Evolutionary conservation across 2,888 invertebrate genomes (phyloP).

Genomic region (Ichneumoninae sp.): DNA sequence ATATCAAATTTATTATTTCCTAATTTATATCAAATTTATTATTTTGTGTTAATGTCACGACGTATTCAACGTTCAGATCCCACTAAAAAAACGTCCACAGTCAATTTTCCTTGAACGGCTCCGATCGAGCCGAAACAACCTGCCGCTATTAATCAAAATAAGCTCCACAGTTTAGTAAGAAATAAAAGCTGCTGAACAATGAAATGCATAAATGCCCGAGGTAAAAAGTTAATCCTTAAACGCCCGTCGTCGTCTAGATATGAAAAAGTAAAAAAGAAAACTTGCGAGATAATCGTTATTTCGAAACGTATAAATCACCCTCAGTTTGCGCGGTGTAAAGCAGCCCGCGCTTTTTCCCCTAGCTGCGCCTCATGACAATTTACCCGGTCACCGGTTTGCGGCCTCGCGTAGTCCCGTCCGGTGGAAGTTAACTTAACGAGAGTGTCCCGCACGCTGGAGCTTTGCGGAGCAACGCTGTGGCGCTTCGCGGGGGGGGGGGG

Average conservation of each 20-base stretch:
- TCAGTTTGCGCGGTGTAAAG: neutral
- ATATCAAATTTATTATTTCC: no score
- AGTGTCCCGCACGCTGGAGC: slow-evolving; percentile 3
- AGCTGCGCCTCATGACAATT: slow-evolving; percentile 2
- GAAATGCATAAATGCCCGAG: neutral
- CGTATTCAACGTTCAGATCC: no score
- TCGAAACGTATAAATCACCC: slow-evolving; percentile 13
- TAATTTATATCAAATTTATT: no score
- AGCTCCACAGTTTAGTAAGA: no score
- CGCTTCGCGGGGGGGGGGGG: neutral
- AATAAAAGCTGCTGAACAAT: neutral
- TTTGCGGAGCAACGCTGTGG: neutral
- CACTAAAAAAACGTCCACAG: no score
- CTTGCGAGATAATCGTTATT: slow-evolving; percentile 3
- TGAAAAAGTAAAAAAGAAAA: neutral
- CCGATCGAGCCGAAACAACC: no score
- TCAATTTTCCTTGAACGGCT: no score
- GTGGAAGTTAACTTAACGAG: slow-evolving; percentile 31
- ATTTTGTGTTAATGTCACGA: no score
- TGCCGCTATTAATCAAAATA: no score
- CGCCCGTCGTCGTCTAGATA: neutral
- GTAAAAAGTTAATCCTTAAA: neutral
- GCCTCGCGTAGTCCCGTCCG: slow-evolving; percentile 1
- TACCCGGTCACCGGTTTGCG: slow-evolving; percentile 4
- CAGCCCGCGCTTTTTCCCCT: neutral